phyloP scores from a whole-genome alignment of 2,888 invertebrate species.

The Hartigia nigra region DNA sequence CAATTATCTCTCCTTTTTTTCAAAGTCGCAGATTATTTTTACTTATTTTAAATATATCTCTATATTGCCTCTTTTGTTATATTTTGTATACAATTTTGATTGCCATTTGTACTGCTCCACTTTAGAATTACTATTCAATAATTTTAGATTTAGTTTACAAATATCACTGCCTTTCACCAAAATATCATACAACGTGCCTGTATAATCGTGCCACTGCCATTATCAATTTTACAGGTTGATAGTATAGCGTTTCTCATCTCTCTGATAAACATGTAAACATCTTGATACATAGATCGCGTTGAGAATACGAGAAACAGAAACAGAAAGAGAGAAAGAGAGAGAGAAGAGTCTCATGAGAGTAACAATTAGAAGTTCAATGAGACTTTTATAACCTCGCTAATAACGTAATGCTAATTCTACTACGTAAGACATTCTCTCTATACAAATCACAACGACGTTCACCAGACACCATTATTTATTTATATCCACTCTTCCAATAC shows the following conservation, averaged over 20 bases:
- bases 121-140: not conserved
- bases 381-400: not conserved
- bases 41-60: not conserved
- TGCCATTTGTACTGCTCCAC: not conserved
- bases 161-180: not conserved
- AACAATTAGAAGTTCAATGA: not conserved
- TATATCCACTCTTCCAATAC: not conserved
- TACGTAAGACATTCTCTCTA: slow-evolving; percentile 9
- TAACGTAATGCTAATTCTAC: slow-evolving; percentile 1
- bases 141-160: not conserved
- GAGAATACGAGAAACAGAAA: not conserved
- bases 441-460: slow-evolving; percentile 20
- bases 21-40: not conserved
- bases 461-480: slow-evolving; percentile 17
- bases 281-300: not conserved
- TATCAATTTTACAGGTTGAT: not conserved
- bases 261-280: not conserved
- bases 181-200: not conserved
- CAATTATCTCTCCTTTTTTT: not conserved
- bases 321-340: not conserved
- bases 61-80: not conserved
- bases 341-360: not conserved
- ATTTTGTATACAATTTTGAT: not conserved
- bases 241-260: not conserved
- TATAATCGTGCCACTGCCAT: not conserved